Conservation (phyloP, 2,888 invertebrate genomes). For the Eupeodes latifasciatus region DNA sequence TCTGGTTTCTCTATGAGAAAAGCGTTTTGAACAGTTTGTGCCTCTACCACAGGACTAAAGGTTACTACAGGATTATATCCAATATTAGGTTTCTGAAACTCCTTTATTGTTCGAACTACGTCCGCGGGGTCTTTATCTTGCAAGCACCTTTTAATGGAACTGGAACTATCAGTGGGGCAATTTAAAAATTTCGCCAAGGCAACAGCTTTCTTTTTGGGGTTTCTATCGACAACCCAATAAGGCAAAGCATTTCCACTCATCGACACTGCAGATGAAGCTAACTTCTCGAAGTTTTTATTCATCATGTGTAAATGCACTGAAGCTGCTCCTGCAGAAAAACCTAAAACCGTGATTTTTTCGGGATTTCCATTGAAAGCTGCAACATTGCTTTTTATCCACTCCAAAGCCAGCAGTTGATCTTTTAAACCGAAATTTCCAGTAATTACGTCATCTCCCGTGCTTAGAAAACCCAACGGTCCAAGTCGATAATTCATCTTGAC, state of each 20-base stretch:
- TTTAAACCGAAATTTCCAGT: conserved; percentile 91
- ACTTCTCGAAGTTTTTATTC: conserved; percentile 84
- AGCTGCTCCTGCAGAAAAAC: conserved; percentile 90
- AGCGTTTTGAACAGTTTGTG: conserved; percentile 84
- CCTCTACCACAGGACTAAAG: conserved; percentile 90
- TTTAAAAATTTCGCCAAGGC: conserved; percentile 87
- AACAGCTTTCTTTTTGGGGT: conserved; percentile 86
- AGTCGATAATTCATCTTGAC: conserved; percentile 90
- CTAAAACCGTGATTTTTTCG: conserved; percentile 88
- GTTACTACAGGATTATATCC: conserved; percentile 89
- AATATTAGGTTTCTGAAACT: conserved; percentile 82
- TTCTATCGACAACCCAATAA: conserved; percentile 86
- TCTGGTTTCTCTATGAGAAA: conserved; percentile 89
- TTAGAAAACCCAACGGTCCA: conserved; percentile 90
- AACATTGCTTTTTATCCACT: conserved; percentile 89
- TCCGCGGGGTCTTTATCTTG: conserved; percentile 86
- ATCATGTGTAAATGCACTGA: conserved; percentile 90
- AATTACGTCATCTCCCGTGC: conserved; percentile 88
- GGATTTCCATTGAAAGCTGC: conserved; percentile 90
- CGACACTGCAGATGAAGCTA: conserved; percentile 82
- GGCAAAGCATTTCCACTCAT: conserved; percentile 89
- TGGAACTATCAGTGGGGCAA: conserved; percentile 86
- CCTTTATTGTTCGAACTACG: conserved; percentile 85
- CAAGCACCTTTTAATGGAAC: conserved; percentile 87
- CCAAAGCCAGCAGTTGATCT: conserved; percentile 89